phyloP scores from a whole-genome alignment of 2,888 invertebrate species.

The Calameuta filiformis region DNA sequence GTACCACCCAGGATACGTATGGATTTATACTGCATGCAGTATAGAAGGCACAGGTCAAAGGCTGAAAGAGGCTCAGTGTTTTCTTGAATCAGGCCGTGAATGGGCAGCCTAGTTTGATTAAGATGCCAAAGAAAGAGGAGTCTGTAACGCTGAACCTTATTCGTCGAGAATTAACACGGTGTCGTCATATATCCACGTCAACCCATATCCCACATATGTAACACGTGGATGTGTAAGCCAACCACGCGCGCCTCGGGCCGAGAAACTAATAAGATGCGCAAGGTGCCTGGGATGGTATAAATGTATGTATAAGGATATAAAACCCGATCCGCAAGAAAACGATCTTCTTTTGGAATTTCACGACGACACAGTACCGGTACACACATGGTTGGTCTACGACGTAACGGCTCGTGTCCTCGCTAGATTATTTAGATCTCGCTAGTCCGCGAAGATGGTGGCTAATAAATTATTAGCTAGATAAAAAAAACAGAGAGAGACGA shows the following conservation, averaged over 20 bases:
- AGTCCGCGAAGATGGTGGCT: background rate
- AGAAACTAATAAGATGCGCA: background rate
- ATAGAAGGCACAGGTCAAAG: background rate
- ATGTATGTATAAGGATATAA: background rate
- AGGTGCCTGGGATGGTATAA: background rate
- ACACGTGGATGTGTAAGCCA: background rate
- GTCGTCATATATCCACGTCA: background rate
- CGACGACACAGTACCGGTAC: background rate
- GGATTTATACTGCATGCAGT: background rate
- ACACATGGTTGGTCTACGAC: background rate
- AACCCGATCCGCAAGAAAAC: background rate
- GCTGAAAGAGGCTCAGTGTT: conserved; percentile 52
- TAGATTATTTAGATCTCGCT: background rate
- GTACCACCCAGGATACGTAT: background rate
- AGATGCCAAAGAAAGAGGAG: conserved; percentile 51
- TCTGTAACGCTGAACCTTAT: conserved; percentile 43
- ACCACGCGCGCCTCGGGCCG: background rate
- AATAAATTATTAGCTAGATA: background rate
- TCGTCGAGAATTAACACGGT: background rate
- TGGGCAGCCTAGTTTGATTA: conserved; percentile 53
- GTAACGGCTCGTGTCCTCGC: background rate
- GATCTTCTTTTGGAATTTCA: background rate
- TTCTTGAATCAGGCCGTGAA: conserved; percentile 62
- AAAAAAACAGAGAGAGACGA: background rate
- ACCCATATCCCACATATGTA: background rate